Conservation (phyloP, 1,140 invertebrate species). For the Zaprionus davidi region DNA sequence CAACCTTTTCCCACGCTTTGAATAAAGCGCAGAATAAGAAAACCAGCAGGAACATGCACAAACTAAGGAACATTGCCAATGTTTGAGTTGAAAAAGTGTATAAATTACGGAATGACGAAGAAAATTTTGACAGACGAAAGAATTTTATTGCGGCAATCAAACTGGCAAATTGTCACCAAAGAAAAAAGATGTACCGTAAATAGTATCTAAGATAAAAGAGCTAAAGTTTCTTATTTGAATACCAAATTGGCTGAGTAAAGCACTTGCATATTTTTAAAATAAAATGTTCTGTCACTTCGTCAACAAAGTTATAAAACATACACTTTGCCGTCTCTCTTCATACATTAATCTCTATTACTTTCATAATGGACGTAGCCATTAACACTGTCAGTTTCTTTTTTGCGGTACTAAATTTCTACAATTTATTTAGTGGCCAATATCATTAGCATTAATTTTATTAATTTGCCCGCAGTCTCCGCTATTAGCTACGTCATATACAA, state of each 20-base stretch:
- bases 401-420: conserved; percentile 8
- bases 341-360: conserved; percentile 4
- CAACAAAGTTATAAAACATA: background rate
- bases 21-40: background rate
- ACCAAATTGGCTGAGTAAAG: background rate
- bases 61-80: conserved; percentile 3
- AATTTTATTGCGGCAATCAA: conserved; percentile 11
- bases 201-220: background rate
- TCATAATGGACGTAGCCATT: background rate
- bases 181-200: background rate
- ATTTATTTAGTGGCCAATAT: conserved; percentile 36
- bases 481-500: conserved; percentile 8
- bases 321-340: background rate
- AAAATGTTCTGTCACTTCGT: background rate
- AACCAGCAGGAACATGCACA: background rate
- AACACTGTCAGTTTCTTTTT: conserved; percentile 1
- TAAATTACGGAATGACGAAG: background rate
- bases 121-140: background rate
- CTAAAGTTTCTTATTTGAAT: background rate
- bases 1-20: conserved; percentile 22
- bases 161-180: conserved; percentile 6
- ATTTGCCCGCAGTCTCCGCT: conserved; percentile 17
- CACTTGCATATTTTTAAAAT: background rate
- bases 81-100: conserved; percentile 1
- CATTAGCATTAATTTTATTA: conserved; percentile 56